Conservation (phyloP, 2,888 invertebrate genomes). For the Selenia dentaria region DNA sequence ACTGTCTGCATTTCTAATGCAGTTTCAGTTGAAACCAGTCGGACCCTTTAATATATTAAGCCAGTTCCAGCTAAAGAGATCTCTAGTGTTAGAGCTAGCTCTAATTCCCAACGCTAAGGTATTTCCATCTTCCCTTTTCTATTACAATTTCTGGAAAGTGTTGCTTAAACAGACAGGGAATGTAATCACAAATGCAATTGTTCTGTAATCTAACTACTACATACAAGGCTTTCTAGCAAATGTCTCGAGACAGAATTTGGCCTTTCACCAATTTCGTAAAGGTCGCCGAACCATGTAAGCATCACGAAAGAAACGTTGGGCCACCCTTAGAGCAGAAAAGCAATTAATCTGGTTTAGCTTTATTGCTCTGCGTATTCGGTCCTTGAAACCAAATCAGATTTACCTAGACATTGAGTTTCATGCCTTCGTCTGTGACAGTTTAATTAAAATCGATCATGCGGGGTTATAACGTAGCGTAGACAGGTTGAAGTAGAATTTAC, state of each 20-base stretch:
- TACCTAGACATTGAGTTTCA: conserved; percentile 20
- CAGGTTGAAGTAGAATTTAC: conserved; percentile 12
- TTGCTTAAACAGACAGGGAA: conserved; percentile 31
- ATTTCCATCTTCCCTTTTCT: conserved; percentile 14
- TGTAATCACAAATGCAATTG: conserved; percentile 43
- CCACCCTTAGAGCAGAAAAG: conserved; percentile 12
- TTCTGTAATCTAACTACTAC: conserved; percentile 34
- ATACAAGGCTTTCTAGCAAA: conserved; percentile 28
- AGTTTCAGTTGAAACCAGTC: conserved; percentile 9
- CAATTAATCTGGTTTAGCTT: conserved; percentile 27
- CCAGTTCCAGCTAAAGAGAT: not conserved
- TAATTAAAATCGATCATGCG: conserved; percentile 27
- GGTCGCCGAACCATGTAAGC: conserved; percentile 8
- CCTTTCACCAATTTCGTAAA: conserved; percentile 35
- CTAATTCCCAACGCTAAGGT: conserved; percentile 5
- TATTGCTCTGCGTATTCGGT: conserved; percentile 20
- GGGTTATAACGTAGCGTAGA: conserved; percentile 15
- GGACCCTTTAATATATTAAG: not conserved
- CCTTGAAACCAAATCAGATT: conserved; percentile 28
- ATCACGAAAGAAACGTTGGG: conserved; percentile 14
- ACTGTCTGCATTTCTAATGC: conserved; percentile 14
- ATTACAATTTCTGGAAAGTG: conserved; percentile 18
- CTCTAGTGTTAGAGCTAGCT: not conserved
- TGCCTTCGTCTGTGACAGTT: conserved; percentile 20
- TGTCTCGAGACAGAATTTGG: conserved; percentile 34